Evolutionary conservation across 2,113 vertebrate genomes (phyloP).

Genomic region (Cyprinodon brontotheroides): DNA sequence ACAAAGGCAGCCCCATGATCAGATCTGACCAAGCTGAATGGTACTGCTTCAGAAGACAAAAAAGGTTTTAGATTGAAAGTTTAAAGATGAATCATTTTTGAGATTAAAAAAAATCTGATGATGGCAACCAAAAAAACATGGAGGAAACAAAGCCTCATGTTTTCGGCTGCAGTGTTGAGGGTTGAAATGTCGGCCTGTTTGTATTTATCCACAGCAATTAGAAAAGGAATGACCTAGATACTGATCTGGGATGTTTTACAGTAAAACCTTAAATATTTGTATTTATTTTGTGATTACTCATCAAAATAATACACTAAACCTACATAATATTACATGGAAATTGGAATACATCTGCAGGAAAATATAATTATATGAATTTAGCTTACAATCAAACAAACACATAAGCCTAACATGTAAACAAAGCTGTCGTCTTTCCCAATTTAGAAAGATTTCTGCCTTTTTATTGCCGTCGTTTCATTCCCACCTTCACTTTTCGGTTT

Average conservation of each 20-base stretch:
- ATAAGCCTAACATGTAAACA: neutral
- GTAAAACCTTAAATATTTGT: neutral
- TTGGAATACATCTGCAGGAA: neutral
- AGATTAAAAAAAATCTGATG: neutral
- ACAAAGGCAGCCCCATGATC: neutral
- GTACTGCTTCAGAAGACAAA: neutral
- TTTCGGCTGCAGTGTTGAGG: neutral
- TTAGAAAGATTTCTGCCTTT: neutral
- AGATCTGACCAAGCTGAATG: neutral
- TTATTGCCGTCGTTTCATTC: constrained; percentile 1
- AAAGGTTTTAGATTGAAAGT: neutral
- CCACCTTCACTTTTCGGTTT: neutral
- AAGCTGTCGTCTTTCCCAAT: neutral
- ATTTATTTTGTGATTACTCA: neutral
- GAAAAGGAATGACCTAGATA: neutral
- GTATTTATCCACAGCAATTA: neutral
- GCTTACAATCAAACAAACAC: neutral
- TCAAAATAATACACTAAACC: neutral
- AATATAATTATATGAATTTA: neutral
- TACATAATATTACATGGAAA: neutral
- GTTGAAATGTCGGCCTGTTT: neutral
- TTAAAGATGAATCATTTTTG: neutral
- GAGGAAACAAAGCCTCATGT: neutral
- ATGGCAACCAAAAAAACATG: neutral
- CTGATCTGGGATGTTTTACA: neutral